Conservation (phyloP, 2,113 vertebrate genomes). For the Zosterops hypoxanthus region DNA sequence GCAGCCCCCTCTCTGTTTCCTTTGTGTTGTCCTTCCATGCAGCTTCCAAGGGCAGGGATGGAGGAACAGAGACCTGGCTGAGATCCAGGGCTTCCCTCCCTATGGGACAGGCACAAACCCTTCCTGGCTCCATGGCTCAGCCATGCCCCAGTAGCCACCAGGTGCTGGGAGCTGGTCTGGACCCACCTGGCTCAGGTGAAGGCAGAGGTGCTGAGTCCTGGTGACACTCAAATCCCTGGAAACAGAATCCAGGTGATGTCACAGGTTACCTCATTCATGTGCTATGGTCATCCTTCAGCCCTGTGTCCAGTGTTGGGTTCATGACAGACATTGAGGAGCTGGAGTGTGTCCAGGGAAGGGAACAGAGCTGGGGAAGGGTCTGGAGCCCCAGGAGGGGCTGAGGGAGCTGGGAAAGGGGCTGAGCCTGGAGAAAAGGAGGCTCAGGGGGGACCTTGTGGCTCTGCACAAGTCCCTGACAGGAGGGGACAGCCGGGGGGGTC, state of each 20-base stretch:
- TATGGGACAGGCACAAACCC: fast-evolving
- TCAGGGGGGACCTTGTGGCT: background rate
- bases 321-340: fast-evolving
- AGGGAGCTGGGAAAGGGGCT: background rate
- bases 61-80: background rate
- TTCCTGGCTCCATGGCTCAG: background rate
- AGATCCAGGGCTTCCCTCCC: background rate
- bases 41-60: background rate
- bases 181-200: background rate
- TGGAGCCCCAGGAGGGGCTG: fast-evolving
- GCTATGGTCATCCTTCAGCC: background rate
- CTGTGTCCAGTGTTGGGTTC: fast-evolving
- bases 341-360: fast-evolving
- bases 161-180: fast-evolving
- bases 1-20: background rate
- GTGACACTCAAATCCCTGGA: background rate
- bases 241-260: background rate
- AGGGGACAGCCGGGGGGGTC: fast-evolving
- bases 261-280: background rate
- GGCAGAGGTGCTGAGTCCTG: background rate
- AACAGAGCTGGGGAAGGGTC: fast-evolving
- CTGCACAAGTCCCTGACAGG: background rate
- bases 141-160: fast-evolving
- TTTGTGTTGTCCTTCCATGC: background rate
- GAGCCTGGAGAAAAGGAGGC: background rate